These are phyloP conservation scores for Tinamus major DNA, from an alignment of 2,797 vertebrate species.

Conservation along the genomic window DNA sequence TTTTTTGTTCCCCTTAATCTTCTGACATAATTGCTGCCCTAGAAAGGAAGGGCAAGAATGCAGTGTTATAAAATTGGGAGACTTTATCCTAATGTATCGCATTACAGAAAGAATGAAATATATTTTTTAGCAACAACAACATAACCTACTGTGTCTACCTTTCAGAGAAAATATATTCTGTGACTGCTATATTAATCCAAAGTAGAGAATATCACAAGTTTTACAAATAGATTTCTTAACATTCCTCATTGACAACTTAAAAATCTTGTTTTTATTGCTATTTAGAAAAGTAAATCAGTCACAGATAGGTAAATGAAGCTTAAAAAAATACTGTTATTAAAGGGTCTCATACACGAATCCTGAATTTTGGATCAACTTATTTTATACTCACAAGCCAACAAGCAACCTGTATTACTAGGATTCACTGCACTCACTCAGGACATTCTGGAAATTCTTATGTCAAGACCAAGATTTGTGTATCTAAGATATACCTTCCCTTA, in stretches of 20 bases:
- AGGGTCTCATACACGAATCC: background rate
- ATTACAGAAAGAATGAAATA: slow-evolving; percentile 15
- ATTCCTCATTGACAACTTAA: background rate
- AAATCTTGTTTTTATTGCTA: background rate
- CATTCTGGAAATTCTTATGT: background rate
- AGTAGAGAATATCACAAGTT: background rate
- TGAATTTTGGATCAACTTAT: background rate
- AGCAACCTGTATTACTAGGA: background rate
- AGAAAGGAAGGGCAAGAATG: slow-evolving; percentile 20
- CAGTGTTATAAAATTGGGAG: slow-evolving; percentile 11
- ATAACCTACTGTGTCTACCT: background rate
- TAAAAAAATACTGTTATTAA: background rate
- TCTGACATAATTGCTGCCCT: slow-evolving; percentile 25
- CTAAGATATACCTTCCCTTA: background rate
- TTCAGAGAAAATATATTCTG: slow-evolving; percentile 8
- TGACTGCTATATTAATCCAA: background rate
- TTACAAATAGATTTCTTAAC: background rate
- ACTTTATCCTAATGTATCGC: background rate
- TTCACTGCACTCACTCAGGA: background rate
- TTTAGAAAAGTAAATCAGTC: background rate
- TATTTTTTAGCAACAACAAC: background rate
- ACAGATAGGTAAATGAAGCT: background rate
- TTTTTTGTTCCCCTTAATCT: slow-evolving; percentile 19
- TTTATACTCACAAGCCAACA: background rate
- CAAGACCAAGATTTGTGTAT: background rate